These are phyloP conservation scores for Rallus limicola DNA, from an alignment of 2,113 vertebrate species.

Conservation along the genomic window DNA sequence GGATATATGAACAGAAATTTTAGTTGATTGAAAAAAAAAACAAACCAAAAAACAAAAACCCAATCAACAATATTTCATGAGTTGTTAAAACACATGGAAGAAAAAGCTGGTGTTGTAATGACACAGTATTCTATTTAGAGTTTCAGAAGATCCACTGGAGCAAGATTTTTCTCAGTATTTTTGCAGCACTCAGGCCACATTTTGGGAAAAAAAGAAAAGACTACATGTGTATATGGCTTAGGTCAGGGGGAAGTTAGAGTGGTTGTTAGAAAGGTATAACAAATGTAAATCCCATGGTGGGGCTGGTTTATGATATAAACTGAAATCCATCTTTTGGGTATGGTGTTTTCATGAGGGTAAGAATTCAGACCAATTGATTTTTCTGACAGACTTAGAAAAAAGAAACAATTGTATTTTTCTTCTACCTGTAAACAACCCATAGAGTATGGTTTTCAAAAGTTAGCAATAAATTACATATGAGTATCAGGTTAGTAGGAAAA, in stretches of 20 bases:
- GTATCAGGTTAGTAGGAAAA: neutral
- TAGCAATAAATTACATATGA: neutral
- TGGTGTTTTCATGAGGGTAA: neutral
- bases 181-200: neutral
- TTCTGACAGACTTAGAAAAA: neutral
- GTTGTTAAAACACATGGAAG: neutral
- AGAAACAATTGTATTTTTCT: neutral
- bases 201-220: neutral
- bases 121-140: neutral
- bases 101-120: neutral
- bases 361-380: rapidly evolving
- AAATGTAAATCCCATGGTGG: neutral
- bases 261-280: neutral
- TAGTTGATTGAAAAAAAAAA: neutral
- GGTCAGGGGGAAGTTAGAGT: rapidly evolving
- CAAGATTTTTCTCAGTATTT: neutral
- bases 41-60: neutral
- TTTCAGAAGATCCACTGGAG: neutral
- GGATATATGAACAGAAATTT: neutral
- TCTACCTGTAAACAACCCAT: neutral
- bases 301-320: neutral
- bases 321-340: neutral
- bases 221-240: neutral
- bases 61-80: rapidly evolving
- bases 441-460: neutral